phyloP scores from a whole-genome alignment of 2,797 vertebrate species.

The Danio tinwini region DNA sequence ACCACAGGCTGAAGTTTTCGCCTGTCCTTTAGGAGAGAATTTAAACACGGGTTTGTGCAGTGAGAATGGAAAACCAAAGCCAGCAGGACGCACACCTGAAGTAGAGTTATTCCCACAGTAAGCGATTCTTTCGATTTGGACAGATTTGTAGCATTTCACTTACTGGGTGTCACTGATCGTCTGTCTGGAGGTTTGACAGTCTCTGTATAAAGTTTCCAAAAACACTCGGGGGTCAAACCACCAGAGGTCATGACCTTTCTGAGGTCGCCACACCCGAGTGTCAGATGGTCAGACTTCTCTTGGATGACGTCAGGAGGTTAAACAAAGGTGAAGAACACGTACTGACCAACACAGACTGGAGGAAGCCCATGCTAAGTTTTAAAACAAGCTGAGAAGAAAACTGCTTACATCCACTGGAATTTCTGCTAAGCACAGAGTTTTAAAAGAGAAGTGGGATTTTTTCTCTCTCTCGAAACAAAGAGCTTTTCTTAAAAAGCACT shows the following conservation, averaged over 20 bases:
- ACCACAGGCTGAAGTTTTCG: constrained; percentile 56
- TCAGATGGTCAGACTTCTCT: constrained; percentile 14
- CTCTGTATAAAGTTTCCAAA: constrained; percentile 48
- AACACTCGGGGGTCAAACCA: constrained; percentile 16
- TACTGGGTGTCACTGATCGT: constrained; percentile 27
- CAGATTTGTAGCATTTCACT: constrained; percentile 27
- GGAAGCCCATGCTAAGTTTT: constrained; percentile 2
- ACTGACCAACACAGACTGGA: constrained; percentile 19
- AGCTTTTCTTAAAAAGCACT: constrained; percentile 6
- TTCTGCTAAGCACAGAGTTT: constrained; percentile 10
- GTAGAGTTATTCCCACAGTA: not conserved
- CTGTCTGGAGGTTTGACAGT: constrained; percentile 48
- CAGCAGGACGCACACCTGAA: constrained; percentile 38
- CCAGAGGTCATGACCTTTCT: constrained; percentile 29
- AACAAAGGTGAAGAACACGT: constrained; percentile 21
- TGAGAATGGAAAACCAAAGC: constrained; percentile 43
- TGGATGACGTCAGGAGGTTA: constrained; percentile 44
- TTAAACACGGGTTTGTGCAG: constrained; percentile 37
- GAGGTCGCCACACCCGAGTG: constrained; percentile 31
- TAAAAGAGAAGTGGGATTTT: constrained; percentile 1
- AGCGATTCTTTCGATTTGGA: not conserved
- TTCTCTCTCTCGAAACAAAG: constrained; percentile 4
- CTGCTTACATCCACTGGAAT: constrained; percentile 15
- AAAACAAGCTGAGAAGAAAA: constrained; percentile 24
- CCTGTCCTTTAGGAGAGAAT: constrained; percentile 39